Evolutionary conservation across 2,888 invertebrate genomes (phyloP), one percentile per base, ranked within the genome.

Genomic region (Plusia festucae): DNA sequence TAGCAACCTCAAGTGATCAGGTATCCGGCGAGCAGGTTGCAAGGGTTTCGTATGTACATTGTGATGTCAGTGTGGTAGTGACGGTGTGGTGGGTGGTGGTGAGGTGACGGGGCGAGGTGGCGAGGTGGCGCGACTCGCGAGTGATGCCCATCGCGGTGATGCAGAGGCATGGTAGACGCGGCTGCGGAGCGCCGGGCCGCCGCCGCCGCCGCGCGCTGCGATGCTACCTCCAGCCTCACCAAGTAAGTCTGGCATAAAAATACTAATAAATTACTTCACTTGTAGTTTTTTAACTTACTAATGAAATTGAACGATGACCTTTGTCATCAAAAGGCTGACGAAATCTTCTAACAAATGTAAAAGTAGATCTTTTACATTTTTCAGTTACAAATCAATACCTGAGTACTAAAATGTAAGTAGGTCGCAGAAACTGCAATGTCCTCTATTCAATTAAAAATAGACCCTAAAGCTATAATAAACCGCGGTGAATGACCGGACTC

Each of bases 121-220:
- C 83, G 85, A 79, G 84, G 88, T 85, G 86, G 83, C 81, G 83
- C 83, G 79, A 82, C 82, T 83, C 85, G 87, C 89, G 86, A 92
- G 93, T 93, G 89, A 95, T 94, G 94, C 93, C 89, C 89, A 90
- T 85, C 90, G 89, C 92, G 92, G 93, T 93, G 93, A 94, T 95
- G 94, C 94, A 88, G 91, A 93, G 94, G 94, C 90, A 95, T 95
- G 95, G 94, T 93, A 93, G 94, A 94, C 93, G 94, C 92, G 93
- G 93, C 93, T 89, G 93, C 93, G 94, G 93, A 93, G 92, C 93
- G 92, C 91, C 92, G 91, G 90, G 87, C 90, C 90, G 91, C 90
- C 90, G 90, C 88, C 89, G 93, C 88, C 90, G 93, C 91, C 91
- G 90, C 89, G 87, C 87, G 86, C 86, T 88, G 86, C 91, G 87